phyloP scores from a whole-genome alignment of 1,140 invertebrate species.

The Hypothenemus hampei region DNA sequence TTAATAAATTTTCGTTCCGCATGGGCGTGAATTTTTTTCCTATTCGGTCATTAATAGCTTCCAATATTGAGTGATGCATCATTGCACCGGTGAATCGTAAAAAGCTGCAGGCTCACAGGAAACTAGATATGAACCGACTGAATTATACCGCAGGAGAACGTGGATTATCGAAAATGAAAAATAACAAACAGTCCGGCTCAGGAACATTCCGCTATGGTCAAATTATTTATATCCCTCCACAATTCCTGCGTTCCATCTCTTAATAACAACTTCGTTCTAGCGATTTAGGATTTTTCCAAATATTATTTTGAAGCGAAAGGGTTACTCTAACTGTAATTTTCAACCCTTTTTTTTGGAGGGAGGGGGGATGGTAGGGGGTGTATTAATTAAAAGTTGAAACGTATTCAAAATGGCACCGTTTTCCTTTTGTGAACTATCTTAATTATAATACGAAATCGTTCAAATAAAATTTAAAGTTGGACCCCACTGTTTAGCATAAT shows the following conservation, averaged over 20 bases:
- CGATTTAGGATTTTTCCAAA: no score
- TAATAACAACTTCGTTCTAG: no score
- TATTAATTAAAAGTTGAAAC: no score
- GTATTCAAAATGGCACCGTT: not conserved
- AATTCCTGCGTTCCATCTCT: constrained; percentile 17
- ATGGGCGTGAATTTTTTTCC: no score
- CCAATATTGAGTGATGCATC: constrained; percentile 48
- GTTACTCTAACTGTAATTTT: no score
- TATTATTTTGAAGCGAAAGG: no score
- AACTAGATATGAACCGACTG: constrained; percentile 44
- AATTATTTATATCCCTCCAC: constrained; percentile 14
- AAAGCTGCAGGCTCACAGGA: constrained; percentile 42
- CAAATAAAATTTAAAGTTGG: constrained; percentile 19
- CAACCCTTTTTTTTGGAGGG: no score
- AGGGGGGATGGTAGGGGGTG: no score
- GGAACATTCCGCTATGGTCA: constrained; percentile 30
- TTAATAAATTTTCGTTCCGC: no score
- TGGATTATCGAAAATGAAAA: constrained; percentile 48
- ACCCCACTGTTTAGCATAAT: constrained; percentile 16
- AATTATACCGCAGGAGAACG: constrained; percentile 44
- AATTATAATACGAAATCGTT: constrained; percentile 6
- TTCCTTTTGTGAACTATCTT: not conserved
- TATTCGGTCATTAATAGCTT: constrained; percentile 43
- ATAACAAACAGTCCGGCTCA: constrained; percentile 47
- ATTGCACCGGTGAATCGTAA: constrained; percentile 40